Conservation (phyloP, 2,113 vertebrate genomes). For the Vulpes ferrilata region DNA sequence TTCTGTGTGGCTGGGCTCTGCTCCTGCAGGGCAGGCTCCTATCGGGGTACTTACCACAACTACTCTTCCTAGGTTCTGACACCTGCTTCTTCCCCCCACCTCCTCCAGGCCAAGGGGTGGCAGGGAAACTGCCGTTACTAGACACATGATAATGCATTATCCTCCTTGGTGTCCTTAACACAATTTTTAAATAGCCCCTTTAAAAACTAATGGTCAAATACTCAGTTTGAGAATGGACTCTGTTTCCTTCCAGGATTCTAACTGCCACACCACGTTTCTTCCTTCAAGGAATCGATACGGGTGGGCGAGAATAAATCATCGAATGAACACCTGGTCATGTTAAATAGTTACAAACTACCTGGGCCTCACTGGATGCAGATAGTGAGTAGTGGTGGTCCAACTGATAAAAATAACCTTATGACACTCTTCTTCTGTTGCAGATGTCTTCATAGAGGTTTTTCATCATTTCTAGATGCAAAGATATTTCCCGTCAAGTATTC, state of each 20-base stretch:
- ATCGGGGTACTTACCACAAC: not conserved
- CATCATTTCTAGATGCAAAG: constrained; percentile 20
- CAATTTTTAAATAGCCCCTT: not conserved
- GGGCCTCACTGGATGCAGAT: not conserved
- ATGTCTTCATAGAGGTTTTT: not conserved
- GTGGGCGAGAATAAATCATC: not conserved
- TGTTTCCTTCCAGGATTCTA: not conserved
- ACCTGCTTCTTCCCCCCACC: not conserved
- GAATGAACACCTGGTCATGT: not conserved
- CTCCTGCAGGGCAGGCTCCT: no score
- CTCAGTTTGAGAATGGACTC: not conserved
- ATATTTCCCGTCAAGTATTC: constrained; percentile 33
- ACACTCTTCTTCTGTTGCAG: not conserved
- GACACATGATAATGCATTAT: rapidly evolving
- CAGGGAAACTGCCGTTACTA: not conserved
- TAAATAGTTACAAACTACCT: not conserved
- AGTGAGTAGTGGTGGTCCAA: not conserved
- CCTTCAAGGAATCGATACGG: not conserved
- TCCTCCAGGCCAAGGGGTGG: not conserved
- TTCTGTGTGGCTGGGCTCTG: not conserved
- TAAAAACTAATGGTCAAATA: not conserved
- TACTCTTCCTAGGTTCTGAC: not conserved
- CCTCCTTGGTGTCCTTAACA: not conserved
- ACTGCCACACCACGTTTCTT: not conserved
- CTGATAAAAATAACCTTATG: not conserved